Evolutionary conservation across 2,113 vertebrate genomes (phyloP).

Genomic region (Macrotus californicus): DNA sequence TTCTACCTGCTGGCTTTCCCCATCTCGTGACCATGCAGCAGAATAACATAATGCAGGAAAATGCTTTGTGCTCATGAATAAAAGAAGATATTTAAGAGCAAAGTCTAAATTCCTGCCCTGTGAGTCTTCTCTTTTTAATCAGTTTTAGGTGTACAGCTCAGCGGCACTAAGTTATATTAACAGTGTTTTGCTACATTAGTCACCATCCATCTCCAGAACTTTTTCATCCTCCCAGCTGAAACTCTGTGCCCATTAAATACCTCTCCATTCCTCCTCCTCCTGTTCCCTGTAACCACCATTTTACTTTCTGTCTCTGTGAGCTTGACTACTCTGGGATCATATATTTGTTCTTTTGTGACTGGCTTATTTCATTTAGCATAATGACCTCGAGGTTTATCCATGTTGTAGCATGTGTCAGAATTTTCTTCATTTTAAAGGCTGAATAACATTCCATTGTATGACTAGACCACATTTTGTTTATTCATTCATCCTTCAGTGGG

Average conservation of each 20-base stretch:
- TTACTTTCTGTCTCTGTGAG: too few species aligned
- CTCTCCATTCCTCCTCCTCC: too few species aligned
- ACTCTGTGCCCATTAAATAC: too few species aligned
- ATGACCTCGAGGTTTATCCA: neutral
- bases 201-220: neutral
- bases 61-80: neutral
- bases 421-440: neutral
- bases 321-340: too few species aligned
- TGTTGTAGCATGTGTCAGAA: neutral
- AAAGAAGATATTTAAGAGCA: neutral
- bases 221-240: neutral
- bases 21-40: neutral
- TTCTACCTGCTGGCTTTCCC: neutral
- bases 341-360: neutral
- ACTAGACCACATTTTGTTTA: neutral
- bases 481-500: neutral
- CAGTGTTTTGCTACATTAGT: neutral
- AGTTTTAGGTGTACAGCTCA: neutral
- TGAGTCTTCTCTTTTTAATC: neutral
- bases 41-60: neutral
- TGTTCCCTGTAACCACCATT: too few species aligned
- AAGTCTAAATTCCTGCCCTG: neutral
- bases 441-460: neutral
- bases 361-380: neutral
- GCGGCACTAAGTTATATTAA: neutral